Evolutionary conservation across 2,888 invertebrate genomes (phyloP), one percentile per base, ranked within the genome.

Genomic region (Phalera bucephala): DNA sequence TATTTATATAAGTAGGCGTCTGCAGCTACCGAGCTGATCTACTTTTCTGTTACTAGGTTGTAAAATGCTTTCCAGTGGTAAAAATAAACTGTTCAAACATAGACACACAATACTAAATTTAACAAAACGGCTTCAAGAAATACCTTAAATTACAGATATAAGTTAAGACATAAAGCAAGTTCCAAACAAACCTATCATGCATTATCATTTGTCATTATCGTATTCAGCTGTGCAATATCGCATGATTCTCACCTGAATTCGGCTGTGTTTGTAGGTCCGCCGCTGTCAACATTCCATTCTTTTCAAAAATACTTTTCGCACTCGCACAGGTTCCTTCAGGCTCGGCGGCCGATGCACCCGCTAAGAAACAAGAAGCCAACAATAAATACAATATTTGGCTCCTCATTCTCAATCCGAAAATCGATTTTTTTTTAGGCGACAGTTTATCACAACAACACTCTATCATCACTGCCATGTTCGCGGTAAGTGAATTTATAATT

Each of bases 371-470:
- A 58, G 75, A 72, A 64, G 79, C 67, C 67, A 85, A 72, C 64
- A 84, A 62, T 74, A 86, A 77, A 84, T 74, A 83, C 71, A 87
- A 71, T 76, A 85, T 82, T 83, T 79, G 79, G 75, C 73, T 80
- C 68, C 68, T 67, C 80, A 85, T 82, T 80, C 79, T 76, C 71
- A 81, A 82, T 77, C 84, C 82, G 58, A 84, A 81, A 89, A 89
- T 89, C 88, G 89, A 89, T 89, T 88, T 88, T 84, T 84, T 83
- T 80, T 80, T 81, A 75, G 74, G 71, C 74, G 83, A 82, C 83
- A 82, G 80, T 85, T 82, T 80, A 72, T 68, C 85, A 87, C 81
- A 76, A 80, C 67, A 84, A 85, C 83, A 86, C 88, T 79, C 74
- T 78, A 78, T 80, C 85, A 77, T 80, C 85, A 87, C 87, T 81